A percentile compares a stretch with the other conserved stretches of the same genome.
Conservation (phyloP, 2,797 vertebrate genomes). For the Lepilemur ruficaudatus region DNA sequence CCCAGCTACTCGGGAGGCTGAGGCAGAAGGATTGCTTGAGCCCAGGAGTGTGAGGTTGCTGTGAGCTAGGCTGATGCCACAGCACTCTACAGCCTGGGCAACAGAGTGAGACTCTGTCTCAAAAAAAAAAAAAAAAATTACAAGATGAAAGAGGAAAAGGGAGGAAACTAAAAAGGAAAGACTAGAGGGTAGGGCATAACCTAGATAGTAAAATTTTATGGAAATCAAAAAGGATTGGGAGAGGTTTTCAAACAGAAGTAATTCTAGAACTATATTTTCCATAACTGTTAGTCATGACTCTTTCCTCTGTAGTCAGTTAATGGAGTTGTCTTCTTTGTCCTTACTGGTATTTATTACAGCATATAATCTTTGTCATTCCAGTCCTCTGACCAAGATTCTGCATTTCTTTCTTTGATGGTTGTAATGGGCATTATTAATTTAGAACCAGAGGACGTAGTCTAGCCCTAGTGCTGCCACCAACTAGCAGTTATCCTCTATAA, state of each 20-base stretch:
- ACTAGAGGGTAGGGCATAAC: background rate
- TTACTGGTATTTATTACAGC: background rate
- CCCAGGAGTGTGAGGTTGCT: too few relatives aligned
- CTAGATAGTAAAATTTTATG: background rate
- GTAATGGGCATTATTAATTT: background rate
- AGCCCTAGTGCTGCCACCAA: background rate
- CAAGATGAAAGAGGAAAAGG: background rate
- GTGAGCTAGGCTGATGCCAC: too few relatives aligned
- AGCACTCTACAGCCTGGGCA: too few relatives aligned
- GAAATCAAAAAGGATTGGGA: background rate
- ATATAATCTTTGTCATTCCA: background rate
- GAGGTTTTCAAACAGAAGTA: background rate
- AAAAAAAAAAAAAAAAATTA: too few relatives aligned
- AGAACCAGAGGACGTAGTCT: background rate
- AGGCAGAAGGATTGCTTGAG: too few relatives aligned
- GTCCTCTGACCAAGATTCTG: background rate
- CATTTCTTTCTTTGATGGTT: background rate
- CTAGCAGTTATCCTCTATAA: background rate
- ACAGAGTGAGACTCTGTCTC: too few relatives aligned
- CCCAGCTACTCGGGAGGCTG: too few relatives aligned
- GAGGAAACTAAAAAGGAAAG: background rate
- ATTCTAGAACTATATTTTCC: background rate
- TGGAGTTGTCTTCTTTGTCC: background rate
- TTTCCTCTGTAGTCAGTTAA: background rate
- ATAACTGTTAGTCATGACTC: background rate